Percentiles rank a stretch among this genome's conserved stretches.
Evolutionary conservation across 2,797 vertebrate species (phyloP).

Genomic region (Paguma larvata): DNA sequence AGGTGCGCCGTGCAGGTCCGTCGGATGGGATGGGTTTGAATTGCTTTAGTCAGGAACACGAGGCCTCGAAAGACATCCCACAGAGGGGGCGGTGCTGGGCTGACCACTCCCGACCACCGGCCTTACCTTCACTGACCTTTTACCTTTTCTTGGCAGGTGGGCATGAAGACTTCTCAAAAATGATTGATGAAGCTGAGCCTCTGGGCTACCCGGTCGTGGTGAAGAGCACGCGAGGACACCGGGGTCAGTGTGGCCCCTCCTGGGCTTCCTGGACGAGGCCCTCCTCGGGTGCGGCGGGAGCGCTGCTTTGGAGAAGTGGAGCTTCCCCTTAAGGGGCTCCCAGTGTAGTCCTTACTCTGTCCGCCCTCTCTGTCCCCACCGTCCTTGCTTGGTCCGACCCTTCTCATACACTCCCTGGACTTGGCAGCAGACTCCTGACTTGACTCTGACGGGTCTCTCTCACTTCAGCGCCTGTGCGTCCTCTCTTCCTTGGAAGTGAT

Average conservation of each 20-base stretch:
- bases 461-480: not conserved
- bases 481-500: not conserved
- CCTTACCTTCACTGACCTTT: constrained; percentile 52
- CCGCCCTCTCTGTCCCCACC: not conserved
- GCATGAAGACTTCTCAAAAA: constrained; percentile 96
- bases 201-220: constrained; percentile 96
- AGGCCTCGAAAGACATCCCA: not conserved
- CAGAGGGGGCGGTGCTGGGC: not conserved
- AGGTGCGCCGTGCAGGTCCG: not conserved
- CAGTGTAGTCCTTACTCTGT: not conserved
- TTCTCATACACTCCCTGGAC: not conserved
- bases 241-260: constrained; percentile 90
- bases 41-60: not conserved
- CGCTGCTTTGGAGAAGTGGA: not conserved
- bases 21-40: not conserved
- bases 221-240: constrained; percentile 96
- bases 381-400: not conserved
- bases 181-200: constrained; percentile 96
- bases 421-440: not conserved
- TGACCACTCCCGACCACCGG: not conserved
- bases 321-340: not conserved
- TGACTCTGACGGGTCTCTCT: not conserved
- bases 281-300: rapidly evolving
- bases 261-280: not conserved
- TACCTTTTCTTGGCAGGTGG: constrained; percentile 90